Percentiles rank a stretch among this genome's conserved stretches.
These are phyloP conservation scores for Pterostichus niger DNA, from an alignment of 2,888 invertebrate species.

Conservation along the genomic window DNA sequence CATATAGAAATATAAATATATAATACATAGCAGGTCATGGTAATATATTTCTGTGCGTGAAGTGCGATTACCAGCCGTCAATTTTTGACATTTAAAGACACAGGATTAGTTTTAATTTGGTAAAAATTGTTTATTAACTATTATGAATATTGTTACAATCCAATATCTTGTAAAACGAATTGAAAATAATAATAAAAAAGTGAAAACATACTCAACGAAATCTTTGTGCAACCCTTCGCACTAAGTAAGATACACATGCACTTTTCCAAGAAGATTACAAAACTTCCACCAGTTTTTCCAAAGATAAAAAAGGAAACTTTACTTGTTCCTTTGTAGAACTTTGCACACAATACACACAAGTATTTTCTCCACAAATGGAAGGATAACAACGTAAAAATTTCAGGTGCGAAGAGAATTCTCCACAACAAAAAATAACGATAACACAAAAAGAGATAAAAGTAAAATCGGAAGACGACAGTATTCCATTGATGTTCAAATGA, in stretches of 20 bases:
- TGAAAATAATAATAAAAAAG: no score
- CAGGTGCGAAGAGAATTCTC: slow-evolving; percentile 46
- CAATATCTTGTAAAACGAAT: no score
- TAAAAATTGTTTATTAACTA: no score
- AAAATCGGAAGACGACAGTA: background rate
- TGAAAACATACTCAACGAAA: no score
- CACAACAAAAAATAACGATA: slow-evolving; percentile 35
- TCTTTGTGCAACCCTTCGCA: background rate
- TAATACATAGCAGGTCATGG: no score
- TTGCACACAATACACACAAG: slow-evolving; percentile 36
- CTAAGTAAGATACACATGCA: slow-evolving; percentile 33
- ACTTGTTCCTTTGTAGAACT: slow-evolving; percentile 47
- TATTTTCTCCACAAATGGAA: slow-evolving; percentile 46
- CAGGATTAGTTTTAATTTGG: no score
- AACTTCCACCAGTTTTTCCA: slow-evolving; percentile 29
- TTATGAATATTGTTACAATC: no score
- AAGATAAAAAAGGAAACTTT: slow-evolving; percentile 50
- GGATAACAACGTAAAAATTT: slow-evolving; percentile 54
- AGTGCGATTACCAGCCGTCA: no score
- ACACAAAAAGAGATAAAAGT: slow-evolving; percentile 48
- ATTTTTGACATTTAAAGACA: no score
- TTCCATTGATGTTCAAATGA: slow-evolving; percentile 28
- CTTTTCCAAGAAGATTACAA: slow-evolving; percentile 28
- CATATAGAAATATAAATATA: no score
- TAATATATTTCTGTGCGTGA: no score